These are phyloP conservation scores for Papilio protenor DNA, from an alignment of 2,888 invertebrate species.

Conservation along the genomic window DNA sequence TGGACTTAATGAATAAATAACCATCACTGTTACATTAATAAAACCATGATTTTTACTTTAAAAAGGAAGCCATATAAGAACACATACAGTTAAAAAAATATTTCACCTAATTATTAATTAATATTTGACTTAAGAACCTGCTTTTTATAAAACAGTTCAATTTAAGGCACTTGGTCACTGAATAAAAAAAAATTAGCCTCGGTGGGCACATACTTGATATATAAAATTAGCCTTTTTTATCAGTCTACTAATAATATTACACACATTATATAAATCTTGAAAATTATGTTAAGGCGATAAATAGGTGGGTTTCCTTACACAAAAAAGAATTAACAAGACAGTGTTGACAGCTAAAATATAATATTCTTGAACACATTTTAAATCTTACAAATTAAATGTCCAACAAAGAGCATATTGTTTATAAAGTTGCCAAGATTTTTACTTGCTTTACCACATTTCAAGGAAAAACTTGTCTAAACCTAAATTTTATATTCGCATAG, in stretches of 20 bases:
- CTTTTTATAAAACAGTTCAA: slow-evolving; percentile 5
- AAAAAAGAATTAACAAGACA: not conserved
- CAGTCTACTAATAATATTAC: slow-evolving; percentile 40
- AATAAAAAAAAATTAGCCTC: slow-evolving; percentile 10
- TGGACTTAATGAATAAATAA: not conserved
- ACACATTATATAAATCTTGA: not conserved
- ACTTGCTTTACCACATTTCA: not conserved
- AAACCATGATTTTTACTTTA: not conserved
- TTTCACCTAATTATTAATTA: not conserved
- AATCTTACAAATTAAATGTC: too few species aligned
- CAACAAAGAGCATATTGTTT: too few species aligned
- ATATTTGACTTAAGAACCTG: not conserved
- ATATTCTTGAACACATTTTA: not conserved
- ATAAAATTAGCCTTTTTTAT: slow-evolving; percentile 22
- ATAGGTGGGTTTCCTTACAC: not conserved
- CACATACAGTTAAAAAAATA: not conserved
- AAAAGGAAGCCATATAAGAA: not conserved
- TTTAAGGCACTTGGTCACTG: slow-evolving; percentile 37
- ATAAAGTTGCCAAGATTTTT: too few species aligned
- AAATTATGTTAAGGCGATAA: not conserved
- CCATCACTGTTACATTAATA: not conserved
- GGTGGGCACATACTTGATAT: slow-evolving; percentile 16
- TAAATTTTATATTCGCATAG: not conserved
- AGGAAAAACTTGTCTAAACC: not conserved
- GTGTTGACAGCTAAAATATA: not conserved